Base-by-base conservation (phyloP, 2,113 vertebrate genomes). In the Otis tarda region DNA sequence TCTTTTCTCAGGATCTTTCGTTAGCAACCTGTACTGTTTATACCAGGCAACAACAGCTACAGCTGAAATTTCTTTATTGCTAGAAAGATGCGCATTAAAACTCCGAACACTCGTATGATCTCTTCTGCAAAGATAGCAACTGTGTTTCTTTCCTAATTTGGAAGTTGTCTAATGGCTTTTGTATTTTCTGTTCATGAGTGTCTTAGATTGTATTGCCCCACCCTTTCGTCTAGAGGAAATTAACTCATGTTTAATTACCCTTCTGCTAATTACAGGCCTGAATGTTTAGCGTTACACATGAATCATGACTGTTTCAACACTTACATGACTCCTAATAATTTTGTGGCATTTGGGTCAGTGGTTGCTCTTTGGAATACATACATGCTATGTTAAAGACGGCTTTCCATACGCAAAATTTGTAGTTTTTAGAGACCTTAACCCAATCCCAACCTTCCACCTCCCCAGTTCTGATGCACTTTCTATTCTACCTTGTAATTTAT, bases 201-300 rank as follows among this genome's bases (percentile, higher is more conserved):
- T 79, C 60, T 70, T 55, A 25, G 88, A 37, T 81, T 53, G 56
- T 56, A 5, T 6, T 31, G 47, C 71, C 75, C 56, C 84, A 86
- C 93, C 95, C 83, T 83, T 71, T 57, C 71, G 92, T 92, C 22
- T 33, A 76, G 82, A 91, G 90, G 93, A 95, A 85, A 82, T 83
- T 71, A 78, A 41, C 57, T 91, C 83, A 83, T 37, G 67, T 14
- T 76, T 93, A 95, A 90, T 96, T 83, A 92, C 25, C 22, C 56
- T 50, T 45, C 37, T 82, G 87, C 37, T 95, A 89, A 96, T 96
- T 61, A 90, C 49, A 47, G 8, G 60, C 37, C 45, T 65, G n/a
- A 61, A 33, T 65, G 47, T 71, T 63, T 60, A 41, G 64, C 33
- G 41, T 74, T 87, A 1, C 21, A 3, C 28, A 12, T 93, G 91